These are phyloP conservation scores for Porites australiensis DNA, from an alignment of 64 coral and sea anemone genomes.

Conservation along the genomic window DNA sequence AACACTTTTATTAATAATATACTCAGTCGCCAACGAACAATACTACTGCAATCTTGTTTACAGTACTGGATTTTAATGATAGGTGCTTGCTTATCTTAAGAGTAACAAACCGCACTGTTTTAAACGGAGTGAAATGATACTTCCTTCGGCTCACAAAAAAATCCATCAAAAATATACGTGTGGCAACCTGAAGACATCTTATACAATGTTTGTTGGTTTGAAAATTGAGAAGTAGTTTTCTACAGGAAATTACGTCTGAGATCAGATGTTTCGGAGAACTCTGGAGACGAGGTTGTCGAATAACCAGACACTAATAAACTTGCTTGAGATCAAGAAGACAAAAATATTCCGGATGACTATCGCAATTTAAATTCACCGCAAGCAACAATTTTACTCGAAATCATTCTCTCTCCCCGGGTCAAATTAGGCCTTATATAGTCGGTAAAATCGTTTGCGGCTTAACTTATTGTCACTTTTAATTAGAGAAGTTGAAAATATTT, in stretches of 20 bases:
- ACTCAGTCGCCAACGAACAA: neutral
- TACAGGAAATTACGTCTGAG: too few relatives aligned
- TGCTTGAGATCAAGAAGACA: neutral
- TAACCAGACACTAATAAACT: neutral
- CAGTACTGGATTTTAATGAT: neutral
- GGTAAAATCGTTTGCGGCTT: neutral
- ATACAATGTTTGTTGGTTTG: neutral
- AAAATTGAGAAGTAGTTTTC: neutral
- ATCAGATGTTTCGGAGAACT: too few relatives aligned
- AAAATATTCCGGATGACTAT: neutral
- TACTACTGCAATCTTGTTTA: too few relatives aligned
- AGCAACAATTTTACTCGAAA: neutral
- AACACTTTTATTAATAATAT: neutral
- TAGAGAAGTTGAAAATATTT: neutral
- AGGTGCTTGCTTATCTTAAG: neutral
- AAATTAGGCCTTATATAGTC: neutral
- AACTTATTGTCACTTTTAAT: neutral
- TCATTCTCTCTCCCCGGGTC: neutral
- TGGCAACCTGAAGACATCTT: neutral
- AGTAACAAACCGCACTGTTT: neutral
- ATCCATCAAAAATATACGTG: neutral
- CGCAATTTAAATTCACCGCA: neutral
- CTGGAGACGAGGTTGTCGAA: too few relatives aligned
- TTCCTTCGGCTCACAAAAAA: neutral
- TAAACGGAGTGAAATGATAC: neutral